Base-by-base conservation (phyloP, 2,113 vertebrate species). In the Lasiurus borealis region DNA sequence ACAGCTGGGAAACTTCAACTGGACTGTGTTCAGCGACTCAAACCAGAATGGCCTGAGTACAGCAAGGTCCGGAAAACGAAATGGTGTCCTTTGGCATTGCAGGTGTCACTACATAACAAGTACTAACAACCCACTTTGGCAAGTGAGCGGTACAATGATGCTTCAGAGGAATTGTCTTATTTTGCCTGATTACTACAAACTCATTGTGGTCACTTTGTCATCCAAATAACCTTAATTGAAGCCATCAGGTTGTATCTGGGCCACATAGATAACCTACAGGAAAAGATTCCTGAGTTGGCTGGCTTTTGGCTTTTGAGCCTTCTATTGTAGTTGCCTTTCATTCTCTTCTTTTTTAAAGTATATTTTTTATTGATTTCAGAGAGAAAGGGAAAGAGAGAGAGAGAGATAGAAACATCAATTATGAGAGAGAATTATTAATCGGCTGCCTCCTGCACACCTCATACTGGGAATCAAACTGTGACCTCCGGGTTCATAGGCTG, bases 251-350 rank as follows among this genome's bases (percentile, higher is more conserved):
- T 99, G 50, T 99, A 99, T 96, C 98, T 99, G 54, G 99, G 99
- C 64, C 99, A 99, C 95, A 97, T 98, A 84, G 99, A 99, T 91
- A 99, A 99, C 95, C 98, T 99, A 16, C 99, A 99, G 93, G 99
- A 99, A 93, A 99, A 99, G 99, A 99, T 99, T 44, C 99, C 99
- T n/a, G 99, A 99, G 97, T 96, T 99, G 97, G 99, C 99, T 94
- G 99, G 99, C 13, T 99, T 72, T 97, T 92, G 99, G 99, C 13
- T 99, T 73, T 97, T 99, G 96, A 99, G 98, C 94, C 98, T 99
- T 96, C 98, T 99, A 19, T 96, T 99, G 64, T 99, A 99, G 98
- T 97, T 99, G 89, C 99, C 99, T 15, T 87, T 99, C 44, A 98
- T 99, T 95, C 98, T 99, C 50, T 99, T 99, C 97, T 98, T 66